These are phyloP conservation scores for Synanceia verrucosa DNA, from an alignment of 2,797 vertebrate species.

Conservation along the genomic window DNA sequence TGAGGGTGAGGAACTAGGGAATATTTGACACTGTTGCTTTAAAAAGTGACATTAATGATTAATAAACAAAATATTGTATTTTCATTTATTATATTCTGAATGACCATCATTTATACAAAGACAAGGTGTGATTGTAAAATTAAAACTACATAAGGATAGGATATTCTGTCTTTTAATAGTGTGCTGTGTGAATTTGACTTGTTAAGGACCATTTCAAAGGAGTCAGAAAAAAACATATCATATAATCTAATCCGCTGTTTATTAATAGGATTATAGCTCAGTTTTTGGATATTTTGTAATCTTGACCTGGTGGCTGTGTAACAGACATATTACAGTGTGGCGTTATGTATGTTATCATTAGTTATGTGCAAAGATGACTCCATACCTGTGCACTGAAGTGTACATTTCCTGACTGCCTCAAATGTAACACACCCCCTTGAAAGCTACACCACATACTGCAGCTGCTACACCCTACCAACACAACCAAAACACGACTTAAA, in stretches of 20 bases:
- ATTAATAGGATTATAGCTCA: background rate
- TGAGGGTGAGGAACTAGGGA: background rate
- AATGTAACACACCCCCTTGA: constrained; percentile 75
- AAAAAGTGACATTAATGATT: background rate
- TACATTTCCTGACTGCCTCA: constrained; percentile 43
- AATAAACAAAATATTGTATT: background rate
- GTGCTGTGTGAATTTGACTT: background rate
- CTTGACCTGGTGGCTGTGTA: background rate
- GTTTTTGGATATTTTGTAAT: background rate
- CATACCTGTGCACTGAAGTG: background rate
- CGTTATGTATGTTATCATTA: background rate
- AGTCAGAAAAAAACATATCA: background rate
- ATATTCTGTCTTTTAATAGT: background rate
- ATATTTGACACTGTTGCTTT: too few species aligned
- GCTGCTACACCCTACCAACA: constrained; percentile 21
- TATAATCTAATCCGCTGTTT: constrained; percentile 16
- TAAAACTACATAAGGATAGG: background rate
- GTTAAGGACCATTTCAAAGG: background rate
- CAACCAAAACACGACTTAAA: constrained; percentile 10
- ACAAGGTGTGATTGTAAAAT: background rate
- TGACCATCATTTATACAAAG: background rate
- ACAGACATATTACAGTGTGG: background rate
- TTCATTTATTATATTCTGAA: background rate
- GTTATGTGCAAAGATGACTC: background rate
- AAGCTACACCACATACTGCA: constrained; percentile 45